Conservation (phyloP, 2,113 vertebrate genomes). For the Tragelaphus imberbis region DNA sequence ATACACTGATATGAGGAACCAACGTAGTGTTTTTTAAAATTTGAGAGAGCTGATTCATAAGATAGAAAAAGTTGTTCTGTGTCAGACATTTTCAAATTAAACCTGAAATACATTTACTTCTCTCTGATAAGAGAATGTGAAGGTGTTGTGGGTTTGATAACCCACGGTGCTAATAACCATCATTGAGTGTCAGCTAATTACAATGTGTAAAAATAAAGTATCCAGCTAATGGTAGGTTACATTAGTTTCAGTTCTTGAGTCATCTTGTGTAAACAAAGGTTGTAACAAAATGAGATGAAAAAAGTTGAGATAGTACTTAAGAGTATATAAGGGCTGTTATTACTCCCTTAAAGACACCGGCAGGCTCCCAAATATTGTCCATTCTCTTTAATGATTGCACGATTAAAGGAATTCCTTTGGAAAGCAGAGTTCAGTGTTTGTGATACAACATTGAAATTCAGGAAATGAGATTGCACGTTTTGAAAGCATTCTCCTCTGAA, state of each 20-base stretch:
- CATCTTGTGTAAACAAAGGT: slow-evolving; percentile 19
- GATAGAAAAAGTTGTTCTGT: background rate
- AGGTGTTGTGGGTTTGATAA: slow-evolving; percentile 38
- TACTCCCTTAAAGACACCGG: background rate
- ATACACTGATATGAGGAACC: background rate
- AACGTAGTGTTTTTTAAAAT: background rate
- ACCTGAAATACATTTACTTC: background rate
- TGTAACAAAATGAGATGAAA: background rate
- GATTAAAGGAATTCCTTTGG: background rate
- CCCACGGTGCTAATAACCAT: slow-evolving; percentile 5
- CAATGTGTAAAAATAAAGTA: slow-evolving; percentile 46
- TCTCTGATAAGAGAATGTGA: slow-evolving; percentile 1
- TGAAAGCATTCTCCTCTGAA: slow-evolving; percentile 19
- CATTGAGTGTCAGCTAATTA: slow-evolving; percentile 47
- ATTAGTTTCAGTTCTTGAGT: slow-evolving; percentile 30
- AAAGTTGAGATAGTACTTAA: background rate
- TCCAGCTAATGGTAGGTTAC: background rate
- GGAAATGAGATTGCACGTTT: background rate
- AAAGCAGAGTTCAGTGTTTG: background rate
- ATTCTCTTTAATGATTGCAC: background rate
- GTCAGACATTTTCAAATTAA: background rate
- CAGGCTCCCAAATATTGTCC: background rate
- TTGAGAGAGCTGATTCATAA: background rate
- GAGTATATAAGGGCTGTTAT: background rate
- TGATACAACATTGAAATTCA: background rate